Conservation (phyloP, 2,113 vertebrate genomes). For the Phrynosoma platyrhinos region DNA sequence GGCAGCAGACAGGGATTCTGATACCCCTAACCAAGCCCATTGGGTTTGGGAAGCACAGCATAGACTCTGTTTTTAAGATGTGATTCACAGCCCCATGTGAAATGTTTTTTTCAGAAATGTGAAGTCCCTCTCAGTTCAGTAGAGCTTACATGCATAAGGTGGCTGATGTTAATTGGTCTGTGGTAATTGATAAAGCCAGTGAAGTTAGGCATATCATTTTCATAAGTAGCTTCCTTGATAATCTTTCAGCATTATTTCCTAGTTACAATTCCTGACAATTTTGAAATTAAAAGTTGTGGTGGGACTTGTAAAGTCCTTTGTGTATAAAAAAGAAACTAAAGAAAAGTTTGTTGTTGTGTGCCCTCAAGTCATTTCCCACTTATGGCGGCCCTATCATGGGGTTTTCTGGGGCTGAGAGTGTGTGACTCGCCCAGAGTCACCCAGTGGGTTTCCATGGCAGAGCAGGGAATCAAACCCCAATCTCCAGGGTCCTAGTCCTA, state of each 20-base stretch:
- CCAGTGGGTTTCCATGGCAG: no score
- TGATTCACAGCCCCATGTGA: background rate
- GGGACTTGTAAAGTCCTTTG: background rate
- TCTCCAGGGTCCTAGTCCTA: no score
- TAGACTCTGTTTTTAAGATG: background rate
- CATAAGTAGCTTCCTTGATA: background rate
- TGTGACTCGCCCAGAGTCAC: no score
- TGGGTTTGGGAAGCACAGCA: background rate
- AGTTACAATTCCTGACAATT: background rate
- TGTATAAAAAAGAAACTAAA: background rate
- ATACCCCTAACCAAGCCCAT: background rate
- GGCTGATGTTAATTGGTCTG: background rate
- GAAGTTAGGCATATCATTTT: background rate
- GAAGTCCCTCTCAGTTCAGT: background rate
- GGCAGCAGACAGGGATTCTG: background rate
- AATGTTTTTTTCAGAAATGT: background rate
- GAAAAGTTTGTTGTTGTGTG: no score
- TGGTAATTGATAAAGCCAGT: background rate
- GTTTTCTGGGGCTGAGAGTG: no score
- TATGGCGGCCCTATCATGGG: no score
- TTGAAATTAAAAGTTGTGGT: background rate
- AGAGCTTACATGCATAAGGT: background rate
- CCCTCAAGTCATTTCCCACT: no score
- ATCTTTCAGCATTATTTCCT: background rate
- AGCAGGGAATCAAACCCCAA: no score